Base-by-base conservation (phyloP, 2,888 invertebrate species). In the Anagyrus pseudococci region DNA sequence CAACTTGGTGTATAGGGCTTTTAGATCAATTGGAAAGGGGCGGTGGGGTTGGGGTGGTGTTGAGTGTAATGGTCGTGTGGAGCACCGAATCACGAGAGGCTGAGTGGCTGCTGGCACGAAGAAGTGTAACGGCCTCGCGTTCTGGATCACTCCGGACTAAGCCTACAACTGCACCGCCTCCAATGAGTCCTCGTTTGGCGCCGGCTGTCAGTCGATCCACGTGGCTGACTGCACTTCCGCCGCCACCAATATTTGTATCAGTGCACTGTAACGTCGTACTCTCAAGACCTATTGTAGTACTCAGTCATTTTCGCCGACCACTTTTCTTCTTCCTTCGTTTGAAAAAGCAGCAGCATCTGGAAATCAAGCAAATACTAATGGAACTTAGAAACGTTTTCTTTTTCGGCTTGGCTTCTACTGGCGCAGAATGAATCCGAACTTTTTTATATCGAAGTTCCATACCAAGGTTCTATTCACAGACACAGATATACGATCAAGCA, bases 251-350 rank as follows among this genome's bases (percentile, higher is more conserved):
- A 13, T 61, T 58, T 33, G 60, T 56, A 19, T 61, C 66, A 25
- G 67, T 64, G 37, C 77, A 78, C 76, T 78, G 79, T 73, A 77
- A 73, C 64, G 73, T 72, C 33, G 49, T 52, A 47, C 66, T 59
- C 22, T 57, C 67, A 68, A 49, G 54, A 25, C 86, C 86, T 82
- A 86, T 85, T 76, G 85, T 85, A 82, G 85, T 85, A 79, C 86
- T 89, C 89, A 91, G 92, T 93, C 92, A 93, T 89, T 93, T 93
- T 85, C 91, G 90, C 81, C 92, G 89, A 71, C 90, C 89, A 82
- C 91, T 91, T 90, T 96, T 96, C 91, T 97, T 97, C 93, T 96
- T 96, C 93, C 96, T 96, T 84, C 96, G 91, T 85, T 96, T 95
- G 89, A 96, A 95, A 89, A 97, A 98, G 86, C 96, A 98, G 86